Conservation (phyloP, 2,113 vertebrate genomes). For the Carassius gibelio region DNA sequence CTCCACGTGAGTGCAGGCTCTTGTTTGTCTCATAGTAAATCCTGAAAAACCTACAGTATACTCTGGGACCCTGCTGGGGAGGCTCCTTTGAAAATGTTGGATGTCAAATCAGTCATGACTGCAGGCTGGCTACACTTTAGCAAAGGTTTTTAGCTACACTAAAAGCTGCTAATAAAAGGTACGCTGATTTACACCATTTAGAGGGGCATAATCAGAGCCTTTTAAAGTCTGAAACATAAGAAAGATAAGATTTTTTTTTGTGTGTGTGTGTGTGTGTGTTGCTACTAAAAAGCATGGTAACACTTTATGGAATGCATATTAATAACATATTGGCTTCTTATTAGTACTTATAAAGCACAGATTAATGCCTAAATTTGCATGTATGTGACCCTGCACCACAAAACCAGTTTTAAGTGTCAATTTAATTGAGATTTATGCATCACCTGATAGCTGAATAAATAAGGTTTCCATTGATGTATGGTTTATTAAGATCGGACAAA, state of each 20-base stretch:
- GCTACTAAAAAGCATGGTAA: neutral
- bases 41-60: neutral
- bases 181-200: neutral
- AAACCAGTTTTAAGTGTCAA: too few relatives aligned
- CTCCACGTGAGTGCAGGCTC: neutral
- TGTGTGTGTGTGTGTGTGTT: neutral
- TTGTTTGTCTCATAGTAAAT: neutral
- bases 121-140: neutral
- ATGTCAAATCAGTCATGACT: neutral
- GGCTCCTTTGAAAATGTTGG: slow-evolving; percentile 5
- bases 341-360: too few relatives aligned
- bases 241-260: too few relatives aligned
- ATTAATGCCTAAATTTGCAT: too few relatives aligned
- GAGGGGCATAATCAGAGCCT: neutral
- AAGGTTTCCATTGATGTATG: too few relatives aligned
- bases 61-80: neutral
- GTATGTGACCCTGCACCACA: too few relatives aligned
- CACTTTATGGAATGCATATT: too few relatives aligned
- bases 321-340: too few relatives aligned
- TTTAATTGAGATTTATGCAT: too few relatives aligned
- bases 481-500: too few relatives aligned
- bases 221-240: neutral
- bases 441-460: too few relatives aligned
- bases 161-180: slow-evolving; percentile 1
- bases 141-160: neutral